Evolutionary conservation across 2,113 vertebrate species (phyloP), one percentile per base, ranked within the genome.

Genomic region (Mixornis gularis): DNA sequence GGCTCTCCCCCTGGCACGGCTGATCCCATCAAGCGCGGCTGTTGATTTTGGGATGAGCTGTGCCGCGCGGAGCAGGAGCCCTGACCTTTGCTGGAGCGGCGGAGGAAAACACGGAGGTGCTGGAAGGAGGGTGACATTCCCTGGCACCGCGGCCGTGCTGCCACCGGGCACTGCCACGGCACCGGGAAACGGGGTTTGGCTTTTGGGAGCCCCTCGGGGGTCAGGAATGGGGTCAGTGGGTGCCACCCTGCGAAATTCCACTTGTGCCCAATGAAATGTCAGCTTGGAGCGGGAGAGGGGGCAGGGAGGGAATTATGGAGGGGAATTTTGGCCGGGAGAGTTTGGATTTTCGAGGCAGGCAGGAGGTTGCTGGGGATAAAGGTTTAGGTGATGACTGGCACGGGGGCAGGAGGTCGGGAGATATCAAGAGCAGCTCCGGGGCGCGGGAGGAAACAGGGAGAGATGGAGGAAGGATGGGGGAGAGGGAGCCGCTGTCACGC

Each of bases 281-380:
- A 15, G 65, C 76, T 24, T 3, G 6, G 71, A 44, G 55, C 40
- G n/a, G 88, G 29, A 38, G 65, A 10, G 40, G 26, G 12, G 24
- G 5, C 14, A 17, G 65, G 34, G 4, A 12, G 12, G 7, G 8
- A 20, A 24, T 6, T 3, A 3, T 32, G 60, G 5, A 2, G 12
- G 72, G 89, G 85, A 58, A 53, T 74, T 22, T 19, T 0, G 46
- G 66, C 87, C 29, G 0, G 25, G 53, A 77, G 32, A 12, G 73
- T 76, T 94, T n/a, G 91, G 95, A 44, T 90, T 92, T 78, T 85
- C 30, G 65, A 90, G 89, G 64, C 53, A 3, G 85, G 87, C 85
- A 52, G 78, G 91, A 85, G 58, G 81, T 18, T 86, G 90, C 69
- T 38, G 94, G 87, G 21, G 76, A 81, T 89, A 76, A 91, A 82